Percentiles rank a stretch among this genome's conserved stretches.
Conservation (phyloP, 2,888 invertebrate species). For the Rhyacophila evoluta region DNA sequence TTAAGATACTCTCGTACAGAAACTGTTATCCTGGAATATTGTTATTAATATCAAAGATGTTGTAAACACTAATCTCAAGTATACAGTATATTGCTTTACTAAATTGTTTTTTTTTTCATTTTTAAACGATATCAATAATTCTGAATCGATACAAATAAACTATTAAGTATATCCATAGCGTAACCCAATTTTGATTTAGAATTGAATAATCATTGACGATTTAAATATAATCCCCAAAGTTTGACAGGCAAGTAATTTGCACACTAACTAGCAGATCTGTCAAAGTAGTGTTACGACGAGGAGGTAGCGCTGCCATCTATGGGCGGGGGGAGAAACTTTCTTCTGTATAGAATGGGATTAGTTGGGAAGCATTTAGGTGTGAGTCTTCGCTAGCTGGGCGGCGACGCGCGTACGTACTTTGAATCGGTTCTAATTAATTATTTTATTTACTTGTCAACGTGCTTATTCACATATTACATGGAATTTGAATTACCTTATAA, state of each 20-base stretch:
- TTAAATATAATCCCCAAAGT: conserved; percentile 31
- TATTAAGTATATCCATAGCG: not conserved
- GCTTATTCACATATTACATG: too few relatives aligned
- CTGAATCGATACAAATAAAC: too few relatives aligned
- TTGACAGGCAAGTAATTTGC: conserved; percentile 43
- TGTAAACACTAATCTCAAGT: too few relatives aligned
- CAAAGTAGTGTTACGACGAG: conserved; percentile 46
- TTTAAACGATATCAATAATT: too few relatives aligned
- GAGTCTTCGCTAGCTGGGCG: conserved; percentile 4
- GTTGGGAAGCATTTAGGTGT: not conserved
- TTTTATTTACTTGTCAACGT: not conserved
- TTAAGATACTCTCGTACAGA: too few relatives aligned
- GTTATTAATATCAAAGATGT: too few relatives aligned
- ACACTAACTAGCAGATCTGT: conserved; percentile 47
- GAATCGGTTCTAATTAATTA: not conserved
- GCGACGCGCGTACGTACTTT: not conserved
- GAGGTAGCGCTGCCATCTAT: conserved; percentile 43
- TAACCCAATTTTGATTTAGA: not conserved
- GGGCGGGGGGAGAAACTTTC: conserved; percentile 31
- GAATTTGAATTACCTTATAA: too few relatives aligned
- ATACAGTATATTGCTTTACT: too few relatives aligned
- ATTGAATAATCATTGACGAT: not conserved
- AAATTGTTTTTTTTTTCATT: too few relatives aligned
- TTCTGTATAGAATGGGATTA: conserved; percentile 13
- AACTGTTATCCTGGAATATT: too few relatives aligned